These are phyloP conservation scores for Ormyrus rosae DNA, from an alignment of 2,888 invertebrate species.

Conservation along the genomic window DNA sequence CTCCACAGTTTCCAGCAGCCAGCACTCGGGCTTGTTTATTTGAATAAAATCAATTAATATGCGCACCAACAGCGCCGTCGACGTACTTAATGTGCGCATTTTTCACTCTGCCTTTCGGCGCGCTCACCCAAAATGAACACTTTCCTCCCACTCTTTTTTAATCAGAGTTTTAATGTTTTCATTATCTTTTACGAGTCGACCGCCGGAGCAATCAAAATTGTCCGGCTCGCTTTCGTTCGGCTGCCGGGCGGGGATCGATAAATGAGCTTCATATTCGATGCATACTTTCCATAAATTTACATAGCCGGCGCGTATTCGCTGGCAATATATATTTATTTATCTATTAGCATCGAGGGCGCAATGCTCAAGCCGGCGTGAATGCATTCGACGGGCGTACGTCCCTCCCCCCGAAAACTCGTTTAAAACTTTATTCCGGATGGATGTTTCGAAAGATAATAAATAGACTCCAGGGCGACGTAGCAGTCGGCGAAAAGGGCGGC, in stretches of 20 bases:
- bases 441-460: background rate
- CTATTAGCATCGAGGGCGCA: slow-evolving; percentile 7
- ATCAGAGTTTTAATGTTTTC: background rate
- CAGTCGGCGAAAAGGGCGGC: too few relatives aligned
- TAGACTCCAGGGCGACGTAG: background rate
- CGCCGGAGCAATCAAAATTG: background rate
- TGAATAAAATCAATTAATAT: slow-evolving; percentile 49
- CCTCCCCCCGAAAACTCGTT: background rate
- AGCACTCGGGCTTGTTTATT: slow-evolving; percentile 22
- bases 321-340: slow-evolving; percentile 41
- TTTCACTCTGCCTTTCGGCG: slow-evolving; percentile 5
- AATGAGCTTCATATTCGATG: slow-evolving; percentile 3
- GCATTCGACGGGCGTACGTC: background rate
- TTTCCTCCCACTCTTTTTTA: background rate
- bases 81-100: background rate
- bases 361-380: background rate
- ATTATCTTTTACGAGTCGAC: slow-evolving; percentile 5
- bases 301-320: background rate
- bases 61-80: background rate
- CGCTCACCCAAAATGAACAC: too few relatives aligned
- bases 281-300: slow-evolving; percentile 20
- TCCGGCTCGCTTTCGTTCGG: background rate
- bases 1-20: background rate
- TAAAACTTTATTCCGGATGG: background rate
- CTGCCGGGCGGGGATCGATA: background rate